A percentile compares a stretch with the other conserved stretches of the same genome.
These are phyloP conservation scores for Sebastes flavidus DNA, from an alignment of 2,797 vertebrate genomes.

Conservation along the genomic window DNA sequence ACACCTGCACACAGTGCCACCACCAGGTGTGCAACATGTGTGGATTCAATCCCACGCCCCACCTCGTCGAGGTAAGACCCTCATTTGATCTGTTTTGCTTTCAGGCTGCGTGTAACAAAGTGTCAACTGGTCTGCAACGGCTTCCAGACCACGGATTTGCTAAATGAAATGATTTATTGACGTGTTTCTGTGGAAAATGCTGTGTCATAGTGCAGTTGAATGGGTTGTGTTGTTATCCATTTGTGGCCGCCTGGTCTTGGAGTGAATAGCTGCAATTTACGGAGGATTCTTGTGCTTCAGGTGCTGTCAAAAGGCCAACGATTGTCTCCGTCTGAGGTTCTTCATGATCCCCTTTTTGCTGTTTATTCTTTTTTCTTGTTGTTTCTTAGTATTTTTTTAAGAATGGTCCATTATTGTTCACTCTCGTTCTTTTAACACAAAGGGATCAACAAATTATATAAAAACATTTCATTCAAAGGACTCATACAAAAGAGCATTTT, in stretches of 20 bases:
- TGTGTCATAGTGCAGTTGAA: conserved; percentile 31
- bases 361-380: background rate
- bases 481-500: background rate
- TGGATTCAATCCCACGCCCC: conserved; percentile 98
- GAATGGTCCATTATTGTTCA: background rate
- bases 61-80: conserved; percentile 94
- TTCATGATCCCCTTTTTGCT: background rate
- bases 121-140: background rate
- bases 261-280: conserved; percentile 17
- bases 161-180: conserved; percentile 52
- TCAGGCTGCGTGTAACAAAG: background rate
- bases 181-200: conserved; percentile 47
- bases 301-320: conserved; percentile 26
- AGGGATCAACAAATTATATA: background rate
- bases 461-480: background rate
- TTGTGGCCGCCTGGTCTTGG: conserved; percentile 7
- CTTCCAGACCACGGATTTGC: background rate
- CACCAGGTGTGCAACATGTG: conserved; percentile 98
- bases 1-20: conserved; percentile 93
- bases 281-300: conserved; percentile 20
- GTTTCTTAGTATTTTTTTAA: background rate
- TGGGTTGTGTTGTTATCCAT: conserved; percentile 35
- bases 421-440: background rate
- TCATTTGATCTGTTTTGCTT: background rate
- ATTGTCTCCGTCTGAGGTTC: background rate